Evolutionary conservation across 2,797 vertebrate genomes (phyloP), one percentile per base, ranked within the genome.

Genomic region (Eulemur mongoz): DNA sequence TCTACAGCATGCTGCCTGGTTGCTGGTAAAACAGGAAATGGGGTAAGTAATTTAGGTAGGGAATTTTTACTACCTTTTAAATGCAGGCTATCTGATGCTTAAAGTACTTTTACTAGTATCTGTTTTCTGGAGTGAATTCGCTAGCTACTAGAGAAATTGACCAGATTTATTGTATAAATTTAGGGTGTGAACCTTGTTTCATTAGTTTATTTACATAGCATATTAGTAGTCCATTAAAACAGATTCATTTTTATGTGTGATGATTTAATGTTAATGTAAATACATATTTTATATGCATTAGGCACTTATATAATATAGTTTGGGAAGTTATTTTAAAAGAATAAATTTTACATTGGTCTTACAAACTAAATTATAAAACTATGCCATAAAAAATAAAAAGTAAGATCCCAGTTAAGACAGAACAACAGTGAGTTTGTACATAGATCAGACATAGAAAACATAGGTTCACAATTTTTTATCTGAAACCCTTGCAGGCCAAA

Each of bases 1-100:
- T 94, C 96, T 98, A 67, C 97, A 99, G 99, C 97, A 97, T 98
- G 98, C 99, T 98, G 98, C 98, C 40, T 99, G 98, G 98, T 98
- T 99, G 96, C 85, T 98, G 97, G 97, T 99, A 98, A 99, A 99
- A 98, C 98, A 99, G 98, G 98, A 99, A 98, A 98, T 98, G 98
- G 98, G 98, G 99, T 99, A 98, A 99, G 99, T 99, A 97, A 95
- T 96, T 96, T 94, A 89, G 92, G 93, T 92, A 96, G 97, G 97
- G 96, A 98, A 94, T 96, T 97, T 93, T 97, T 94, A 70, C 75
- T 92, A 38, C 57, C 59, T 93, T 93, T 98, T 96, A 98, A 50
- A 93, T 95, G 95, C 54, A 76, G 93, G 87, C 45, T 96, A 57
- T 92, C 92, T 96, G 69, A 94, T 95, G 92, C 93, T 97, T 96